Evolutionary conservation across 2,888 invertebrate species (phyloP).

Genomic region (Adineta ricciae): DNA sequence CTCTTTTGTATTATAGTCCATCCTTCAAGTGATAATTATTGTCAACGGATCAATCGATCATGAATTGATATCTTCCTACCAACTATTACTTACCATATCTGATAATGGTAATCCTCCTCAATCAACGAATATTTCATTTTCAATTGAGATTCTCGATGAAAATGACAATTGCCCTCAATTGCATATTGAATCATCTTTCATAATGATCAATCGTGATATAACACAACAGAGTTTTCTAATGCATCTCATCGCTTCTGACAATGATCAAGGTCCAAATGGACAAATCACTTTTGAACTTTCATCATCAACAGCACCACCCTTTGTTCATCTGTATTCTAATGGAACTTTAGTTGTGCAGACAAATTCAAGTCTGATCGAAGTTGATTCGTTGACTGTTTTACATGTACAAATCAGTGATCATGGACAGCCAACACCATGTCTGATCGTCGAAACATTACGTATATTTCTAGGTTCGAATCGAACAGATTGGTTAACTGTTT

Average conservation of each 20-base stretch:
- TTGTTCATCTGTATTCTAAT: neutral
- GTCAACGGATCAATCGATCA: neutral
- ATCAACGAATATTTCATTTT: neutral
- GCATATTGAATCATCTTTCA: neutral
- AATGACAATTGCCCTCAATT: neutral
- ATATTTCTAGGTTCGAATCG: neutral
- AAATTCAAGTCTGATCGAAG: neutral
- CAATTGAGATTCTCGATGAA: neutral
- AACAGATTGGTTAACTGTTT: neutral
- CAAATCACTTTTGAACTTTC: neutral
- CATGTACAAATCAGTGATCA: slow-evolving; percentile 13
- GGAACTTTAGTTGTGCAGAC: neutral
- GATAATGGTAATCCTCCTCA: neutral
- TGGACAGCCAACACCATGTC: neutral
- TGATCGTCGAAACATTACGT: neutral
- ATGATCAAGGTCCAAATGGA: neutral
- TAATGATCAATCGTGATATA: slow-evolving; percentile 8
- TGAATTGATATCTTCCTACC: neutral
- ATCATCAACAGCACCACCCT: neutral
- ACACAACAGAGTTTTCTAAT: neutral
- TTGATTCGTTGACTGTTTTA: neutral
- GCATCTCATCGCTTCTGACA: neutral
- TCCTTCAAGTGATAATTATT: neutral
- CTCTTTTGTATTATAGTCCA: neutral
- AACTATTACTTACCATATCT: neutral